Conservation (phyloP, 1,140 invertebrate genomes). For the Pteromalus puparum region DNA sequence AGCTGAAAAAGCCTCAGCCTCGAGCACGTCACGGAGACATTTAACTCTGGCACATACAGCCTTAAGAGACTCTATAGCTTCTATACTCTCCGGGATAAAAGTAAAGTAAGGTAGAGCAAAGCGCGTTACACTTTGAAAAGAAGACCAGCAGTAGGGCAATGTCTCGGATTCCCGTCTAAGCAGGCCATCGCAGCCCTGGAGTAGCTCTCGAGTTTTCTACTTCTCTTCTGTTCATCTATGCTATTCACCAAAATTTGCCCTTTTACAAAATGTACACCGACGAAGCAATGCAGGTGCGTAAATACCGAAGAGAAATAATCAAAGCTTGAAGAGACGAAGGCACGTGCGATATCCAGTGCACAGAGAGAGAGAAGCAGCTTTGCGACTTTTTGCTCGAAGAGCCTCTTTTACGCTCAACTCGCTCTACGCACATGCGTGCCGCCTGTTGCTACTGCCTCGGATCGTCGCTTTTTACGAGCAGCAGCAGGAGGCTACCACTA, state of each 20-base stretch:
- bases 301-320: background rate
- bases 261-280: background rate
- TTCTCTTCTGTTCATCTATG: too few species aligned
- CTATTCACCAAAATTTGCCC: too few species aligned
- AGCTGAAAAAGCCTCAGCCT: too few species aligned
- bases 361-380: background rate
- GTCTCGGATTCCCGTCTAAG: background rate
- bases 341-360: background rate
- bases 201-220: background rate
- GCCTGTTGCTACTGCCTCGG: conserved; percentile 4
- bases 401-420: conserved; percentile 2
- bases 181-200: background rate
- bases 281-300: background rate
- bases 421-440: conserved; percentile 14
- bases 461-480: conserved; percentile 14
- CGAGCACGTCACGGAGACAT: too few species aligned
- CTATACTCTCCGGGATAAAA: too few species aligned
- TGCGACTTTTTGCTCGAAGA: background rate
- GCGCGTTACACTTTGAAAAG: background rate
- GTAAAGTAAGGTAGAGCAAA: too few species aligned
- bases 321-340: background rate
- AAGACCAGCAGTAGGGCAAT: background rate
- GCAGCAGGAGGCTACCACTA: background rate
- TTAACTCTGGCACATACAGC: too few species aligned
- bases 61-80: too few species aligned